Conservation (phyloP, 2,888 invertebrate species). For the Noctua janthe region DNA sequence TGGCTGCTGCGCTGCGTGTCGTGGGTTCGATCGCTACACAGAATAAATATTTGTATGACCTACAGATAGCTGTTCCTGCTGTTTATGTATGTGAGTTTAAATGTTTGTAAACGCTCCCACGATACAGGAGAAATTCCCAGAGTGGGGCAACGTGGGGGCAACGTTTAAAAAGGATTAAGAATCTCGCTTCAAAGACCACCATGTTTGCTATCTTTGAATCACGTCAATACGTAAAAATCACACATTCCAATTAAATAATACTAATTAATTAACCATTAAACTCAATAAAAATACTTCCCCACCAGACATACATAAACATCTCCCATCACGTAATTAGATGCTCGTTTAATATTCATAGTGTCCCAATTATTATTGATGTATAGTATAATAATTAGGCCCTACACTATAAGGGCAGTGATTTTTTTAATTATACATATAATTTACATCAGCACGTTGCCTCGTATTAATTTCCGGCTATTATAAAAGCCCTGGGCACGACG, state of each 20-base stretch:
- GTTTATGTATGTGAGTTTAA: too few species aligned
- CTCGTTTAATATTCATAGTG: conserved; percentile 40
- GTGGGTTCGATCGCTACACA: too few species aligned
- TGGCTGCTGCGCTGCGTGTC: too few species aligned
- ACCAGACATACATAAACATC: conserved; percentile 18
- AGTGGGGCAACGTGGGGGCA: too few species aligned
- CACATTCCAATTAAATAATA: conserved; percentile 16
- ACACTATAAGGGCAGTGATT: conserved; percentile 67
- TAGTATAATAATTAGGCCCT: conserved; percentile 66
- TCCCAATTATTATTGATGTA: conserved; percentile 52
- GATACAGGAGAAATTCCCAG: too few species aligned
- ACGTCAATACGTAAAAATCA: background rate
- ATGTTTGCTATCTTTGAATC: background rate
- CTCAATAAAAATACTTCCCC: conserved; percentile 15
- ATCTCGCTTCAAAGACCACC: background rate
- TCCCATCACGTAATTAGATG: conserved; percentile 37
- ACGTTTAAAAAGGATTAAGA: too few species aligned
- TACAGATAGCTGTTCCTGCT: too few species aligned
- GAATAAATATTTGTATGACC: too few species aligned
- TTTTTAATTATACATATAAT: conserved; percentile 77
- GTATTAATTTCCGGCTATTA: conserved; percentile 83
- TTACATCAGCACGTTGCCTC: conserved; percentile 73
- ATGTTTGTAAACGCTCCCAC: too few species aligned
- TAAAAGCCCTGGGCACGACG: conserved; percentile 70
- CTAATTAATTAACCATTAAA: conserved; percentile 4